A percentile compares a stretch with the other conserved stretches of the same genome.
These are phyloP conservation scores for Magallana gigas DNA, from an alignment of 1,140 invertebrate species.

Conservation along the genomic window DNA sequence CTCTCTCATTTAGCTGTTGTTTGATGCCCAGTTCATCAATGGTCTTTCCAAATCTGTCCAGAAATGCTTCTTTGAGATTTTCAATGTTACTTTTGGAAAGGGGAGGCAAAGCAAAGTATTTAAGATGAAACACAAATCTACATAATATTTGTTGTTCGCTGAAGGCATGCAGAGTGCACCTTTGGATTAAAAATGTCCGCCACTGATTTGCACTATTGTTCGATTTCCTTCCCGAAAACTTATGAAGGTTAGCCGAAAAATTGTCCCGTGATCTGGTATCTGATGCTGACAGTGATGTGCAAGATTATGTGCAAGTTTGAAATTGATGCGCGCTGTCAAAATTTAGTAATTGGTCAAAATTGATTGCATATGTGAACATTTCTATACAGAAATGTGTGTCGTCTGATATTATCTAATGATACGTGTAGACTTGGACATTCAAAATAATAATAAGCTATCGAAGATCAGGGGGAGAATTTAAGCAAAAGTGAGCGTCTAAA, in stretches of 20 bases:
- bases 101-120: background rate
- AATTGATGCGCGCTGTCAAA: no score
- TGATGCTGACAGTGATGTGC: background rate
- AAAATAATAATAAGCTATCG: no score
- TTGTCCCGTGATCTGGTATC: no score
- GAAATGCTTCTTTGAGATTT: background rate
- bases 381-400: no score
- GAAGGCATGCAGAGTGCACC: background rate
- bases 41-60: background rate
- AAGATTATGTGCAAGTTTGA: no score
- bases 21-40: background rate
- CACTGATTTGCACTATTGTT: background rate
- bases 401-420: no score
- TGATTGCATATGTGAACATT: no score
- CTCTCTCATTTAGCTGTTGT: background rate
- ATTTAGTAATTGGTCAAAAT: no score
- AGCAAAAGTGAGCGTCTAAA: no score
- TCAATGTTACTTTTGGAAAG: background rate
- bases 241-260: background rate
- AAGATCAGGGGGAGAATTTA: no score
- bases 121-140: constrained; percentile 3
- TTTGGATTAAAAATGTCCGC: background rate
- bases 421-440: no score
- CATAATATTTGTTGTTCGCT: background rate
- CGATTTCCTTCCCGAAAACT: background rate